phyloP scores from a whole-genome alignment of 2,113 vertebrate species.

The Plectropomus leopardus region DNA sequence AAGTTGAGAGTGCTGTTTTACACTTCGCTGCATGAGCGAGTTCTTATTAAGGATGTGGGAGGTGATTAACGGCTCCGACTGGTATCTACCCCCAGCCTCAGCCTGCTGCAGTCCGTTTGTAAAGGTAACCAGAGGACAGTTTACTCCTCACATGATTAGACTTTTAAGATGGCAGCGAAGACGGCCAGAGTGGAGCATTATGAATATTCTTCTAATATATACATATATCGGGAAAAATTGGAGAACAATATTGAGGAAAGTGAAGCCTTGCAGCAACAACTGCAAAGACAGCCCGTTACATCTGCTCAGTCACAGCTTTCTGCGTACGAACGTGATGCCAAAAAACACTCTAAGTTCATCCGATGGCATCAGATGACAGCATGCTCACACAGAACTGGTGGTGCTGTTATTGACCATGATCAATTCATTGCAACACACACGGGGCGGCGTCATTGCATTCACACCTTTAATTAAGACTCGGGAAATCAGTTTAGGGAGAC shows the following conservation, averaged over 20 bases:
- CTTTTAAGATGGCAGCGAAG: background rate
- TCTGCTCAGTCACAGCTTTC: too few relatives aligned
- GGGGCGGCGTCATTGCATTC: too few relatives aligned
- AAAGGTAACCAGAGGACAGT: background rate
- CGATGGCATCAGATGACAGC: too few relatives aligned
- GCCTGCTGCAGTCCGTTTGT: background rate
- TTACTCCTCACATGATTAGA: conserved; percentile 1
- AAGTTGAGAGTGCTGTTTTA: conserved; percentile 42
- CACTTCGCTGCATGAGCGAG: conserved; percentile 26
- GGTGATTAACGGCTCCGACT: conserved; percentile 21
- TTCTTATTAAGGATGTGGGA: conserved; percentile 27
- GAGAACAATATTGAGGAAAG: background rate
- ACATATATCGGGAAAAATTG: background rate
- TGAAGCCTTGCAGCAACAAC: background rate
- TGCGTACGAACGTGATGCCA: too few relatives aligned
- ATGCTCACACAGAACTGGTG: too few relatives aligned
- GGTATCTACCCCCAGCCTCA: background rate
- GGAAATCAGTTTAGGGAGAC: too few relatives aligned
- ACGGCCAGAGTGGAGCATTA: too few relatives aligned
- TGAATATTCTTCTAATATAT: background rate
- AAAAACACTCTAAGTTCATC: too few relatives aligned
- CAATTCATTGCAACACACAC: too few relatives aligned
- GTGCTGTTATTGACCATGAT: too few relatives aligned
- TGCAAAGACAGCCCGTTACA: too few relatives aligned
- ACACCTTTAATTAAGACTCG: too few relatives aligned